Evolutionary conservation across 2,888 invertebrate genomes (phyloP), one percentile per base, ranked within the genome.

Genomic region (Spisula solida): DNA sequence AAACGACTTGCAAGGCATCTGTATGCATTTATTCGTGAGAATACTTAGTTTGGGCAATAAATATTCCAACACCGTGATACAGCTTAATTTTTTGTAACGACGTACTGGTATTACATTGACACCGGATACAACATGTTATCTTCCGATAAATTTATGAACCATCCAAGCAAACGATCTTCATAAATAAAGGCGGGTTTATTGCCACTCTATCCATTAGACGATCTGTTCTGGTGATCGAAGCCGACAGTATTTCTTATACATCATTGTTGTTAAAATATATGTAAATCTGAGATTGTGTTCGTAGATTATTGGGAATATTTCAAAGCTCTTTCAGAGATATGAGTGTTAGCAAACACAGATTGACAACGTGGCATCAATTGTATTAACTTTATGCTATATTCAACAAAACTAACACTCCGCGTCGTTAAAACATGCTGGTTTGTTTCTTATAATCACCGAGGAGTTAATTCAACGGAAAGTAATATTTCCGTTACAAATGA

Each of bases 221-320:
- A 0, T 31, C 31, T 75, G 31, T 34, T 4, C 14, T 34, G 31
- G n/a, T 75, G 75, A 31, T 75, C 18, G 12, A 2, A 31, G 6
- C 31, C 34, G 25, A 18, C 31, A 34, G 18, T 75, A n/a, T n/a
- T 34, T 75, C 34, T 29, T 75, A 31, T 34, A 10, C 29, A 34
- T 75, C 75, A 75, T 31, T 75, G 75, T 75, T 34, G 75, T 75
- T 41, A 75, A 75, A 75, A 75, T 75, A 75, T 18, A 75, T 75
- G 34, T 34, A 75, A 75, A 75, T 34, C 1, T 31, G 18, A 75
- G 75, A 29, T 75, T 75, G 29, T 75, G 14, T 41, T 1, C 34
- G 31, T 12, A 29, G 75, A 34, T 75, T 75, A 31, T 34, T 75
- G 18, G 29, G 34, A 31, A 75, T 75, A 18, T 34, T 75, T 75